phyloP scores from a whole-genome alignment of 2,797 vertebrate genomes.

The Phalanger gymnotis region DNA sequence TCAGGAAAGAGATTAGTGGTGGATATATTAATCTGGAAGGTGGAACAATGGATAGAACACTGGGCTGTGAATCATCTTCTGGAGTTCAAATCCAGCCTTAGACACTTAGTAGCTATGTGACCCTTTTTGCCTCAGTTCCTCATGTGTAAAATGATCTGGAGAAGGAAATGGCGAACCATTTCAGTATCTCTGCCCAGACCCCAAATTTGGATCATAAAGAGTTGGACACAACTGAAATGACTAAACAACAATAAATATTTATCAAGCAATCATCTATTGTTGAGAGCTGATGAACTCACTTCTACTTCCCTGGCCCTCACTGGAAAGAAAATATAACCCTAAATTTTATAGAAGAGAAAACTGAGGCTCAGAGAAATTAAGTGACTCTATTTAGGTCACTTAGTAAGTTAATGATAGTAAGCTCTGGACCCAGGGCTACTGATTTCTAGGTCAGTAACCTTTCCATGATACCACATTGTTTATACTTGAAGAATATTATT shows the following conservation, averaged over 20 bases:
- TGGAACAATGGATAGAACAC: too few relatives aligned
- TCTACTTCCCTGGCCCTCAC: conserved; percentile 26
- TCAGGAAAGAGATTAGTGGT: background rate
- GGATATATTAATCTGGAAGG: background rate
- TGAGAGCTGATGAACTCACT: background rate
- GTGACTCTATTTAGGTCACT: background rate
- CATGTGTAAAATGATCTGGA: background rate
- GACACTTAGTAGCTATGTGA: too few relatives aligned
- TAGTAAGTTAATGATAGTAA: background rate
- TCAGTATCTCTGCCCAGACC: background rate
- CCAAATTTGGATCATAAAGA: too few relatives aligned
- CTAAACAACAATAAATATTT: background rate
- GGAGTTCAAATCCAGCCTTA: too few relatives aligned
- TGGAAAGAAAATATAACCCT: background rate
- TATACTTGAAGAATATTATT: background rate
- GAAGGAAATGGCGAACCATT: background rate
- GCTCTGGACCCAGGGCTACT: background rate
- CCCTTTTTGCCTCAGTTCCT: background rate
- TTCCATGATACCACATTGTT: background rate
- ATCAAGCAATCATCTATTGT: background rate
- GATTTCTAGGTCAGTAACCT: background rate
- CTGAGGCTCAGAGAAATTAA: background rate
- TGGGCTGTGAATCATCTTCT: too few relatives aligned
- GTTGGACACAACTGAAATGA: too few relatives aligned
- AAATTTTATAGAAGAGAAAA: background rate